Percentiles rank a stretch among this genome's conserved stretches.
These are phyloP conservation scores for Xiphorhynchus erythropygius DNA, from an alignment of 2,797 vertebrate genomes.

Conservation along the genomic window DNA sequence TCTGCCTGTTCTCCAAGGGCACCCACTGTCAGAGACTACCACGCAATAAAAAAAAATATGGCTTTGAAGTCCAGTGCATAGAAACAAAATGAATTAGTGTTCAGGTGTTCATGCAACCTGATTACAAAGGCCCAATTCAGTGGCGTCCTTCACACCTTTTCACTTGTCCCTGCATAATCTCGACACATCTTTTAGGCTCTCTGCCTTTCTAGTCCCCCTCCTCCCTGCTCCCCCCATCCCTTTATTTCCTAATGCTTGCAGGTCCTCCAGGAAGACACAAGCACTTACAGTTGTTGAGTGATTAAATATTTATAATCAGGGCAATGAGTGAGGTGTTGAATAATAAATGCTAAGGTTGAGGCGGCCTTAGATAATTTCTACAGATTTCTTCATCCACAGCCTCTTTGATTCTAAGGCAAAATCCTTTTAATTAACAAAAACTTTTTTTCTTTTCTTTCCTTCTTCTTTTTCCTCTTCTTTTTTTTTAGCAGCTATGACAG, in stretches of 20 bases:
- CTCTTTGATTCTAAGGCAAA: constrained; percentile 76
- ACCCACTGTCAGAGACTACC: constrained; percentile 66
- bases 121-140: constrained; percentile 72
- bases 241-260: constrained; percentile 76
- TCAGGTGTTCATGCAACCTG: constrained; percentile 69
- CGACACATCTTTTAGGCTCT: constrained; percentile 47
- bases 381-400: constrained; percentile 77
- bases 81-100: constrained; percentile 66
- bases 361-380: constrained; percentile 87
- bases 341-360: constrained; percentile 86
- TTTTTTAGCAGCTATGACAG: constrained; percentile 37
- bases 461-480: background rate
- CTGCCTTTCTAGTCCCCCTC: constrained; percentile 34
- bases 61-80: constrained; percentile 71
- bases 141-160: constrained; percentile 73
- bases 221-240: background rate
- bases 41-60: constrained; percentile 54
- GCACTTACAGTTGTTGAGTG: constrained; percentile 86
- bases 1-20: constrained; percentile 73
- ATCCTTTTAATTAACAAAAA: constrained; percentile 75
- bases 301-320: constrained; percentile 95
- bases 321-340: constrained; percentile 87
- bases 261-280: constrained; percentile 85
- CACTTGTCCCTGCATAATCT: constrained; percentile 63
- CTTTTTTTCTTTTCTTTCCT: background rate